phyloP scores from a whole-genome alignment of 2,797 vertebrate genomes.

The Orientallactaga sibirica region DNA sequence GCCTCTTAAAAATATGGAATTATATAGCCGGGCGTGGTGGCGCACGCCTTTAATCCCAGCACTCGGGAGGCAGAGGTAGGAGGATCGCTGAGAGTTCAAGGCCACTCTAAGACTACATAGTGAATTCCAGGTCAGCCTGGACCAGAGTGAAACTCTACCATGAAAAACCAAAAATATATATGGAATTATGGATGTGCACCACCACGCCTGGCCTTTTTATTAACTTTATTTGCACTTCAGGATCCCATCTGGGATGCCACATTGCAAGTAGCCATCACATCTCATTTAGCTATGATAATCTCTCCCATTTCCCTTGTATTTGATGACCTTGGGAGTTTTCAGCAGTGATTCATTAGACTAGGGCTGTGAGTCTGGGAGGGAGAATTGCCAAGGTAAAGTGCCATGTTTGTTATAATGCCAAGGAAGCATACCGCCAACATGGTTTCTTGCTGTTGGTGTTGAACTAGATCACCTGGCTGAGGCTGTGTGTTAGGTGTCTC shows the following conservation, averaged over 20 bases:
- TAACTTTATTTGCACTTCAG: background rate
- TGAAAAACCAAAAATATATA: no score
- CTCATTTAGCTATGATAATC: background rate
- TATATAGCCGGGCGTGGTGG: no score
- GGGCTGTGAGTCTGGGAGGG: background rate
- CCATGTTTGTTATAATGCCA: background rate
- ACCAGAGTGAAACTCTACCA: no score
- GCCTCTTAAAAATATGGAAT: background rate
- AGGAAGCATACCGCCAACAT: conserved; percentile 3
- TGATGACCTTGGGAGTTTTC: conserved; percentile 3
- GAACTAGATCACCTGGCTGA: conserved; percentile 5
- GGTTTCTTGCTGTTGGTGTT: background rate
- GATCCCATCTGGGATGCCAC: background rate
- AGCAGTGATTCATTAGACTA: conserved; percentile 18
- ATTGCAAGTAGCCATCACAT: background rate
- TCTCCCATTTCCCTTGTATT: conserved; percentile 25
- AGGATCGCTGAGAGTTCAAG: no score
- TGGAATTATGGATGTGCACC: background rate
- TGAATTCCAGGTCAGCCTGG: no score
- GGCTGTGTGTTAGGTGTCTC: conserved; percentile 8
- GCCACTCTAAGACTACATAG: no score
- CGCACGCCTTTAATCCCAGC: no score
- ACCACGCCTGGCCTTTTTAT: background rate
- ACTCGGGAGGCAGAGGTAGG: no score
- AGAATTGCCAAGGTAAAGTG: conserved; percentile 19